A percentile compares a stretch with the other conserved stretches of the same genome.
These are phyloP conservation scores for Spodoptera littoralis DNA, from an alignment of 2,888 invertebrate species.

Conservation along the genomic window DNA sequence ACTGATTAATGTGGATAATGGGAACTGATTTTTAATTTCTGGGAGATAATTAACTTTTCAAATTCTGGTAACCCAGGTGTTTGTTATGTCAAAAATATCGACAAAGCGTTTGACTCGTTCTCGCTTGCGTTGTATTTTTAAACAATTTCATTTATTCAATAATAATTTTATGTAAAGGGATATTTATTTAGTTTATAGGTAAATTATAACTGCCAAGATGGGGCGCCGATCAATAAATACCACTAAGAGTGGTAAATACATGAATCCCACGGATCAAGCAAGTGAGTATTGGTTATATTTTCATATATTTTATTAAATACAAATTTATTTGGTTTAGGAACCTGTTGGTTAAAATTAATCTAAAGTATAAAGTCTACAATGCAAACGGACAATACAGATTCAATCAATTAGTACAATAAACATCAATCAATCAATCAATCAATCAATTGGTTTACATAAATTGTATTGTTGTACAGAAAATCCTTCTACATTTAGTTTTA, in stretches of 20 bases:
- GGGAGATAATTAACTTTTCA: conserved; percentile 2
- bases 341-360: neutral
- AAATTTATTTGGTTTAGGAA: neutral
- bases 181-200: conserved; percentile 14
- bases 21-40: neutral
- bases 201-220: conserved; percentile 89
- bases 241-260: conserved; percentile 99
- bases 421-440: no score
- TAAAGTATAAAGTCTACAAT: no score
- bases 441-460: no score
- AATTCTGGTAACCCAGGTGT: conserved; percentile 11
- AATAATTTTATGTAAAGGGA: neutral
- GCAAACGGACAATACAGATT: no score
- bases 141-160: conserved; percentile 1
- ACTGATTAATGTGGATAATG: no score
- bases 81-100: conserved; percentile 6
- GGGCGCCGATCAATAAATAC: conserved; percentile 98
- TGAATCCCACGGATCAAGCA: conserved; percentile 99
- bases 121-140: conserved; percentile 10
- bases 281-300: conserved; percentile 90
- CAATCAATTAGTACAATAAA: no score
- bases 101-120: conserved; percentile 25
- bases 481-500: no score
- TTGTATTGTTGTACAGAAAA: no score
- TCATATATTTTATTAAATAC: neutral